Evolutionary conservation across 2,113 vertebrate species (phyloP), one percentile per base, ranked within the genome.

Genomic region (Eupsittula cactorum): DNA sequence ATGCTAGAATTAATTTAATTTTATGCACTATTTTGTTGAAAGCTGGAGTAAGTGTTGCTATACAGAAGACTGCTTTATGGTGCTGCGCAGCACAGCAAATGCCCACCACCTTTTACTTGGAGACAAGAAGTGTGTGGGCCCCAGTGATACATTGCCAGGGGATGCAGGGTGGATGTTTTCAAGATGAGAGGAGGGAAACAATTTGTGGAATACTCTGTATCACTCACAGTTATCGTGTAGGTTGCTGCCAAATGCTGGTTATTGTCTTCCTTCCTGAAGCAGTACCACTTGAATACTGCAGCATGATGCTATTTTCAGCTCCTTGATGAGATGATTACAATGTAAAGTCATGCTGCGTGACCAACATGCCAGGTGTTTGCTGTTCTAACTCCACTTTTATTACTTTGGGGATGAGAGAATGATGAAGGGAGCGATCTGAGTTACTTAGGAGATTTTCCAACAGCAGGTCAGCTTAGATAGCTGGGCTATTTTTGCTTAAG

Each of bases 261-360:
- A 95, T 98, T 98, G 96, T 97, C 95, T 97, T 92, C 53, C 97
- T 97, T 97, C 94, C 94, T 97, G 94, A 73, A 91, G 88, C 96
- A 80, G 96, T 49, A 77, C 68, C 28, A 41, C 95, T 97, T 53
- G 49, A 94, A 44, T 82, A n/a, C 81, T 95, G 92, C 85, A 86
- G 90, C 87, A 93, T 52, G 42, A 84, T 84, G 92, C 96, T 98
- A 97, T 98, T 98, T 97, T 97, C 93, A 88, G 97, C 94, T 97
- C 63, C 77, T 44, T 85, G 94, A 97, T 59, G 44, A 92, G 96
- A 95, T 97, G 97, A 98, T 98, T 98, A 97, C 90, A 97, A 97
- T 89, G 85, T 95, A 96, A 98, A 97, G 86, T 94, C 93, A 93
- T 77, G 78, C 93, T 95, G 95, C 92, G 86, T 97, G 97, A 97